Evolutionary conservation across 2,797 vertebrate genomes (phyloP), one percentile per base, ranked within the genome.

Genomic region (Amphiprion clarkii): DNA sequence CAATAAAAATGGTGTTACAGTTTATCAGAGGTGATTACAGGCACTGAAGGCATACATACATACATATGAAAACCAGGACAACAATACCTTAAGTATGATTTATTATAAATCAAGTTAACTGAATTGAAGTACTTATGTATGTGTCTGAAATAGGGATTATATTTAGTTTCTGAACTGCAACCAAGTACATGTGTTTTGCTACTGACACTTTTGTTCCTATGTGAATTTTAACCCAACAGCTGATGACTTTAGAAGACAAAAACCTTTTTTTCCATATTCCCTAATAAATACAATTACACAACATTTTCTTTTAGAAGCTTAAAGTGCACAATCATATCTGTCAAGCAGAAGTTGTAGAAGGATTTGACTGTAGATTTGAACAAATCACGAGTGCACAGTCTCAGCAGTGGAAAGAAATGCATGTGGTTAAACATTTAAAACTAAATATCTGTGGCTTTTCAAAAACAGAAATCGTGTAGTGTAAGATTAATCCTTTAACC

Each of bases 271-370:
- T 17, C 5, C 17, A 21, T n/a, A 49, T 2, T 49, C 19, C 1
- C 48, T 33, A 33, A 29, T 54, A 31, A 67, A 31, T 44, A 31
- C 44, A n/a, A 57, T 12, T 33, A 48, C 21, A 46, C 27, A 48
- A 44, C 27, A 44, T 57, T 57, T 57, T 27, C 25, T 67, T 67
- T 55, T 9, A 31, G 25, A 52, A 67, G 52, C 63, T 66, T 17
- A 29, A 29, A 42, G 51, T 40, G 36, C 29, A 67, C 64, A 54
- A 55, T 55, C 55, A 49, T 21, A 51, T 23, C 44, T 39, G 29
- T 49, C 42, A 69, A 14, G n/a, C 14, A 27, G 23, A 10, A 66
- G 49, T 48, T 52, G 14, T 54, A n/a, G 27, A 66, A 66, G 1
- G 25, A 33, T 27, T 7, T 16, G 42, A 56, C 55, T 39, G 8